These are phyloP conservation scores for Hemicordylus capensis DNA, from an alignment of 2,113 vertebrate genomes.

Conservation along the genomic window DNA sequence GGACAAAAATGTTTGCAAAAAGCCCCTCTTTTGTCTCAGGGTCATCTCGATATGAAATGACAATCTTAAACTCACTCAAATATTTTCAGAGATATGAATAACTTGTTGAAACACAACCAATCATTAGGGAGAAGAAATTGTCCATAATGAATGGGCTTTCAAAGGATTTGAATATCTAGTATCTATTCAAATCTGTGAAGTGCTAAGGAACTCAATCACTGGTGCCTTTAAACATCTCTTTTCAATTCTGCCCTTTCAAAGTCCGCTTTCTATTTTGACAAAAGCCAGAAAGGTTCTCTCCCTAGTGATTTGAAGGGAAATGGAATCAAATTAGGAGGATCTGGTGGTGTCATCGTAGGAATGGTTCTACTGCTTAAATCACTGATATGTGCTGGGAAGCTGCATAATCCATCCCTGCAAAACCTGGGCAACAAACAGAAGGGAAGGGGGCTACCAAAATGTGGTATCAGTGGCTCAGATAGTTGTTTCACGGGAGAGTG, in stretches of 20 bases:
- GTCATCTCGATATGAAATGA: too few species aligned
- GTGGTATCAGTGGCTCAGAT: slow-evolving; percentile 6
- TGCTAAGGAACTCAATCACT: background rate
- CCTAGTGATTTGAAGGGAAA: background rate
- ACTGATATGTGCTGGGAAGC: background rate
- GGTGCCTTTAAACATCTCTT: background rate
- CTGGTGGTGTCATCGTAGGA: background rate
- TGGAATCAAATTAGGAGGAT: background rate
- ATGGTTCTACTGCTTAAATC: slow-evolving; percentile 30
- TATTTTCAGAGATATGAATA: background rate
- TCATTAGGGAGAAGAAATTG: background rate
- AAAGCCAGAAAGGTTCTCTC: background rate
- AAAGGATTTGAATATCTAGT: background rate
- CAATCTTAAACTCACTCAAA: background rate
- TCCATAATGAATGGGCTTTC: background rate
- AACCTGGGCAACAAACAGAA: slow-evolving; percentile 31
- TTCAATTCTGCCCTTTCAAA: background rate
- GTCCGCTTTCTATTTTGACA: background rate
- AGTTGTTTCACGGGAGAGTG: background rate
- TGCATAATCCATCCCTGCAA: background rate
- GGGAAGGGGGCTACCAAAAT: slow-evolving; percentile 13
- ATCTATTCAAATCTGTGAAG: background rate
- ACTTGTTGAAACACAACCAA: background rate
- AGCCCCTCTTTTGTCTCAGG: background rate
- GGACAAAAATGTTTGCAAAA: background rate